Conservation (phyloP, 2,888 invertebrate genomes). For the Rosalia funebris region DNA sequence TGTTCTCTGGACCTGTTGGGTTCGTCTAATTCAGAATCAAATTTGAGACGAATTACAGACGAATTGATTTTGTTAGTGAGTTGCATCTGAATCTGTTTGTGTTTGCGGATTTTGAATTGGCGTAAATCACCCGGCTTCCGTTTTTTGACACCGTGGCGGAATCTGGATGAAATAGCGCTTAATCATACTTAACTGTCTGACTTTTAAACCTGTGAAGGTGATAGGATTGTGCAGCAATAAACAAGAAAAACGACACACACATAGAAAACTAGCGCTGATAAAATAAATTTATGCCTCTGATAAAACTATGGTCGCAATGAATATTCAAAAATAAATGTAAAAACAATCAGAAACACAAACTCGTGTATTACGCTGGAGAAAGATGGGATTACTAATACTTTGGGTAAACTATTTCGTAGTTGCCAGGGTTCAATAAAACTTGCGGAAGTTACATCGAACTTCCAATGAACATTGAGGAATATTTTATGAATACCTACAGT, state of each 20-base stretch:
- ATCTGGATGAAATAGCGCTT: neutral
- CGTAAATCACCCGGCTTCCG: neutral
- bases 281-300: slow-evolving; percentile 11
- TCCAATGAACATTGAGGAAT: neutral
- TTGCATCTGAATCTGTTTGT: too few relatives aligned
- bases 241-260: slow-evolving; percentile 7
- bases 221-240: slow-evolving; percentile 1
- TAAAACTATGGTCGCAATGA: slow-evolving; percentile 11
- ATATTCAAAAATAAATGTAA: slow-evolving; percentile 16
- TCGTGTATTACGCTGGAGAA: slow-evolving; percentile 1
- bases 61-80: too few relatives aligned
- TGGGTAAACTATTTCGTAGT: slow-evolving; percentile 1
- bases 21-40: too few relatives aligned
- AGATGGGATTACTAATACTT: slow-evolving; percentile 13
- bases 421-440: slow-evolving; percentile 1
- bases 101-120: too few relatives aligned
- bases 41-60: too few relatives aligned
- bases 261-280: slow-evolving; percentile 10
- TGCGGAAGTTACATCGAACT: neutral
- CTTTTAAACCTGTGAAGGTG: slow-evolving; percentile 2
- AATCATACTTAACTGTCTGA: neutral
- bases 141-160: neutral
- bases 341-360: slow-evolving; percentile 18
- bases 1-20: too few relatives aligned
- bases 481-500: too few relatives aligned